Evolutionary conservation across 2,888 invertebrate species (phyloP), one percentile per base, ranked within the genome.

Genomic region (Cetonia aurata): DNA sequence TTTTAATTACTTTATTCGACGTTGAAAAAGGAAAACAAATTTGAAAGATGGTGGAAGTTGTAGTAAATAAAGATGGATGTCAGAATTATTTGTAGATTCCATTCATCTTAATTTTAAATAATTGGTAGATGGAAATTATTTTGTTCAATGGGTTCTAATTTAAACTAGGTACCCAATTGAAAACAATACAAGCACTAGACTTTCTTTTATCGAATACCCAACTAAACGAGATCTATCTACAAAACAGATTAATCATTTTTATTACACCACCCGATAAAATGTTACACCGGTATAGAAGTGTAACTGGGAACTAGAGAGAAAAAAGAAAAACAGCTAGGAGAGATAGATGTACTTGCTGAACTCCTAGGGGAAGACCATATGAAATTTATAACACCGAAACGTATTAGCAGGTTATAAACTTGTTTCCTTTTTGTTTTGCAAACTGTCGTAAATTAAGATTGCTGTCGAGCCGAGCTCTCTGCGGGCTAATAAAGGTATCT

Each of bases 371-470:
- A 44, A 42, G n/a, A 57, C 42, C 57, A 42, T 42, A 19, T 57
- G 57, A 57, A 57, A 57, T 57, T 57, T 57, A 57, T 57, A 41
- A 57, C 57, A 44, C 42, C 15, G 42, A 57, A 57, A 57, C 57
- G 57, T 57, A 57, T 57, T 57, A 57, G 57, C 57, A 57, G 42
- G 57, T 57, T 57, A 57, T 57, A 41, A 57, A 57, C 57, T 42
- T 17, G 57, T 57, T 57, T 57, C 57, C 19, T 57, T 57, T 57
- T 57, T 42, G 57, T 57, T 42, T 42, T 19, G 57, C 19, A 57
- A 57, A 57, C 44, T 57, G 57, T 42, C 57, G 57, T 57, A 57
- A 57, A 57, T 57, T 57, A 57, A 17, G 44, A 15, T 19, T 57
- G 19, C 19, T 44, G 41, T 57, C 42, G 10, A 57, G 19, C 17